A percentile compares a stretch with the other conserved stretches of the same genome.
Evolutionary conservation across 1,140 invertebrate genomes (phyloP).

Genomic region (Cephus cinctus): DNA sequence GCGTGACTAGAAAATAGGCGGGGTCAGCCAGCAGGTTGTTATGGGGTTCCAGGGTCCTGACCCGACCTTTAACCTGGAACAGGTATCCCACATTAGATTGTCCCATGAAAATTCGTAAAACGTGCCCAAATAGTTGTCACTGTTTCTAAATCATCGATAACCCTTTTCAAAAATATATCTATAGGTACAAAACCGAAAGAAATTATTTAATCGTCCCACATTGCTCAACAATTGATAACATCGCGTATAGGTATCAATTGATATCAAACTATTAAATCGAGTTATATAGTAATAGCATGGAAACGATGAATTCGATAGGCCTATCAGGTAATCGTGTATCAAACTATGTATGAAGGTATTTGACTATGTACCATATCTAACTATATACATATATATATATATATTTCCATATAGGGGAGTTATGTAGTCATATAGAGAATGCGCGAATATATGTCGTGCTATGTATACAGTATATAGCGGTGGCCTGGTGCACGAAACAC

Average conservation of each 20-base stretch:
- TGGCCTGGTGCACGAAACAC: conserved; percentile 37
- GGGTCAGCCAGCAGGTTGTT: conserved; percentile 24
- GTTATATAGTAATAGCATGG: conserved; percentile 39
- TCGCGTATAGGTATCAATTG: too few relatives aligned
- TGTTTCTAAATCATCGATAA: too few relatives aligned
- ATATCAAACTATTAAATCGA: conserved; percentile 25
- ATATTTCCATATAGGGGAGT: too few relatives aligned
- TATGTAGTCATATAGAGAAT: conserved; percentile 30
- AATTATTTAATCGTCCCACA: too few relatives aligned
- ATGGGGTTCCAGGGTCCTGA: conserved; percentile 22
- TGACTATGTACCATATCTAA: conserved; percentile 29
- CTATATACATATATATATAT: conserved; percentile 21
- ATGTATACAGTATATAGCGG: conserved; percentile 16
- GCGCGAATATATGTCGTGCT: conserved; percentile 29
- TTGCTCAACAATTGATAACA: too few relatives aligned
- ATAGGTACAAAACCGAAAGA: too few relatives aligned
- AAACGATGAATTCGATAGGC: too few relatives aligned
- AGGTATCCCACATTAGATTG: conserved; percentile 19
- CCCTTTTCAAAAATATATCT: too few relatives aligned
- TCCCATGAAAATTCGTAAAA: too few relatives aligned
- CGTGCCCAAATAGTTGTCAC: too few relatives aligned
- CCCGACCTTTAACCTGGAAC: conserved; percentile 39
- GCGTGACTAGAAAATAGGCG: not conserved
- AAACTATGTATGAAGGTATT: conserved; percentile 20
- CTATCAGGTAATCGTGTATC: conserved; percentile 31